Evolutionary conservation across 2,797 vertebrate genomes (phyloP), one percentile per base, ranked within the genome.

Genomic region (Epinephelus malabaricus): DNA sequence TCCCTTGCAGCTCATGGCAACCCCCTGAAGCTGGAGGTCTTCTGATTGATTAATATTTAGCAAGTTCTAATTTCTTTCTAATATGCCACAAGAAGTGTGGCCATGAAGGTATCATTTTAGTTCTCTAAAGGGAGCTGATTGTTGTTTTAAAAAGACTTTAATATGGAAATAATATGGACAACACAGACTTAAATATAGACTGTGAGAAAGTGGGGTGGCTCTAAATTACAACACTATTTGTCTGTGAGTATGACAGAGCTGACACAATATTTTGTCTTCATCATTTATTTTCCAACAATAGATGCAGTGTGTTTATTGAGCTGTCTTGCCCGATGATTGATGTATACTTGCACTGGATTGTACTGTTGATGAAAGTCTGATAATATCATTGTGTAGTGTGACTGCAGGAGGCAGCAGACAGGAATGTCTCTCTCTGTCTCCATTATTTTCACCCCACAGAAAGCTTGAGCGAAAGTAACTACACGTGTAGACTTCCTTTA

Each of bases 241-340:
- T 67, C 17, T 64, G 14, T 19, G 38, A 64, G 45, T 2, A 38
- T 45, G 27, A 53, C 62, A 30, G 21, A 25, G 45, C 7, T 56
- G 47, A 60, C 45, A 70, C 34, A 58, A 51, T 53, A 53, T 55
- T 75, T 77, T 21, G 77, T 70, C 72, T 43, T 51, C 45, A 38
- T 71, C 46, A 56, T 68, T 73, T 43, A 14, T 64, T 73, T 54
- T 61, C 4, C 30, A 76, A 25, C 62, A 38, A 59, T 45, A 73
- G 43, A 58, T 51, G 46, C 13, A 12, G 61, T 27, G 6, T 18
- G 61, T 69, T 55, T 76, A 62, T 46, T 67, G 54, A 70, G 55
- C 51, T 47, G 47, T 45, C 15, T 50, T 50, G 23, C 12, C 51
- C 45, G 58, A 69, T 76, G 72, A 73, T n/a, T 18, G 56, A 71